phyloP scores from a whole-genome alignment of 1,140 invertebrate genomes.

The Orchesella cincta region DNA sequence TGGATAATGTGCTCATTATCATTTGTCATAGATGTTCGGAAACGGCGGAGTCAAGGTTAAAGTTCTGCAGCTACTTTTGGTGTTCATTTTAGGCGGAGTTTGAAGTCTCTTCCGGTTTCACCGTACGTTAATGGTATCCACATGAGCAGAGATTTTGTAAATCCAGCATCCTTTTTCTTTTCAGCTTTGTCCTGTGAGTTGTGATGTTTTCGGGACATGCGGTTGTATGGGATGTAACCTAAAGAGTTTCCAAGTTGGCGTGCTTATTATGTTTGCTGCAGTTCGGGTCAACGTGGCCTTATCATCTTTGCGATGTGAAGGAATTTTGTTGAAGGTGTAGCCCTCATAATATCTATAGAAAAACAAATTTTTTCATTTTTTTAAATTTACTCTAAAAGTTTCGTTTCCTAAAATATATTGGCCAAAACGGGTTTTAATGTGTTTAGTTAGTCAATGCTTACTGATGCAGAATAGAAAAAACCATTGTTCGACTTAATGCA shows the following conservation, averaged over 20 bases:
- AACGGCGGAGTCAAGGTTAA: background rate
- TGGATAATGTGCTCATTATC: background rate
- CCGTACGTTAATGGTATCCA: background rate
- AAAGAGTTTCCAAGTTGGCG: background rate
- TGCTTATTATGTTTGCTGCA: background rate
- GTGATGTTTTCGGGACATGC: background rate
- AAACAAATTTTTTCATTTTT: no score
- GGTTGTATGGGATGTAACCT: background rate
- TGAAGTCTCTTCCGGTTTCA: background rate
- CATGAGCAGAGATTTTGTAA: background rate
- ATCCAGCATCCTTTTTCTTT: background rate
- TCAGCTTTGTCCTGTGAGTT: background rate
- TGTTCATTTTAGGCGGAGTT: background rate
- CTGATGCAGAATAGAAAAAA: no score
- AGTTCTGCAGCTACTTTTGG: background rate
- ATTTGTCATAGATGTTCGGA: background rate
- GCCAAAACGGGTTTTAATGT: no score
- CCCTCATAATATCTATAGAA: no score
- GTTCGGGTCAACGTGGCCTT: constrained; percentile 4
- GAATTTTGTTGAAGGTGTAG: background rate
- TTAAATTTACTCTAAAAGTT: no score
- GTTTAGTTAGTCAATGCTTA: no score
- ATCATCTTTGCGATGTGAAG: background rate
- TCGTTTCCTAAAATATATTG: no score
- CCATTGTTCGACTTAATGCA: no score